Percentiles rank a stretch among this genome's conserved stretches.
phyloP scores from a whole-genome alignment of 1,140 invertebrate species.

The Oedothorax gibbosus region DNA sequence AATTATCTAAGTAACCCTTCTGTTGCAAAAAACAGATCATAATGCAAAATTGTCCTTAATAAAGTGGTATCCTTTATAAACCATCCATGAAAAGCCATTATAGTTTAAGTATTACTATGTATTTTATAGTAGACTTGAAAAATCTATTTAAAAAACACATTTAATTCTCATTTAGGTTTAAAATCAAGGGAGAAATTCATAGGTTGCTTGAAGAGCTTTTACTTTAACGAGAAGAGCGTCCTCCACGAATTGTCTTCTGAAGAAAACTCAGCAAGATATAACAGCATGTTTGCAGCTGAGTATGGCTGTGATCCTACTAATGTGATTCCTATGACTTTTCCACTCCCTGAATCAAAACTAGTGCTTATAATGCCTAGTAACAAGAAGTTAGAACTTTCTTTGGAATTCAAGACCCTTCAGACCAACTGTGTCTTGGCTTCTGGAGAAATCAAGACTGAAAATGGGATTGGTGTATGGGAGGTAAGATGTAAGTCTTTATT shows the following conservation, averaged over 20 bases:
- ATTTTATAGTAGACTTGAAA: conserved; percentile 5
- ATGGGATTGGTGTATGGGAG: conserved; percentile 86
- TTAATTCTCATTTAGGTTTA: conserved; percentile 65
- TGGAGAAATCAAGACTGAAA: conserved; percentile 78
- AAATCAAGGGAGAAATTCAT: conserved; percentile 73
- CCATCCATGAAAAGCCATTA: no score
- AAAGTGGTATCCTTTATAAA: no score
- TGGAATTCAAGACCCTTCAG: conserved; percentile 89
- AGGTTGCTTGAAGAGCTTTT: conserved; percentile 90
- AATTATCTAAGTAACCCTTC: no score
- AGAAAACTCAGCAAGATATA: conserved; percentile 75
- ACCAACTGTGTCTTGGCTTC: conserved; percentile 86
- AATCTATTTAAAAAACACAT: neutral
- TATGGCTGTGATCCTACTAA: conserved; percentile 86
- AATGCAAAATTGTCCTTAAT: no score
- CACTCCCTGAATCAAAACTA: conserved; percentile 87
- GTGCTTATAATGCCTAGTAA: conserved; percentile 80
- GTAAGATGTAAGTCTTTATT: conserved; percentile 71
- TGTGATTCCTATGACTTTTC: conserved; percentile 91
- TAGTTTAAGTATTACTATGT: neutral
- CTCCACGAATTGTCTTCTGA: conserved; percentile 83
- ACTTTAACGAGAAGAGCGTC: conserved; percentile 91
- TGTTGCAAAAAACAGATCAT: no score
- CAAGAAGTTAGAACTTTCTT: conserved; percentile 79
- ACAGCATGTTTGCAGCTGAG: conserved; percentile 82